Percentiles rank a stretch among this genome's conserved stretches.
Conservation (phyloP, 2,797 vertebrate species). For the Iguana delicatissima region DNA sequence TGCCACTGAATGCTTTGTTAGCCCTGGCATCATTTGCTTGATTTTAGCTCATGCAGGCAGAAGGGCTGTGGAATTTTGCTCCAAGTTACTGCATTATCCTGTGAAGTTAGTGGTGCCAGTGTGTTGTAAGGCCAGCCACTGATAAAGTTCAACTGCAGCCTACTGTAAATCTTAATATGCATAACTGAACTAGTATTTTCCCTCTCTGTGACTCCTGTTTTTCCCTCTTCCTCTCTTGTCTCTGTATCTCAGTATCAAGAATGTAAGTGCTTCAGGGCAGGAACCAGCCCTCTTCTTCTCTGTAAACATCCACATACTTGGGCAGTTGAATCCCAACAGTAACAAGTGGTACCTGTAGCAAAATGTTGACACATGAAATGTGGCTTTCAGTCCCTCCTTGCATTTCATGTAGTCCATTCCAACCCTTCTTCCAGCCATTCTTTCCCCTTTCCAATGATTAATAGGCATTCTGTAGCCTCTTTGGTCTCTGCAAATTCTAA, state of each 20-base stretch:
- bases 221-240: not conserved
- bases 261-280: not conserved
- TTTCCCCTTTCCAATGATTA: not conserved
- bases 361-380: not conserved
- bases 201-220: not conserved
- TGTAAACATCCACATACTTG: not conserved
- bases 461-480: not conserved
- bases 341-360: not conserved
- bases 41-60: conserved; percentile 1
- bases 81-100: not conserved
- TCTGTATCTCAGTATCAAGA: not conserved
- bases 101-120: not conserved
- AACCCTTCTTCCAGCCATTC: not conserved
- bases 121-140: not conserved
- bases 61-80: not conserved
- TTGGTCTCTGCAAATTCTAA: too few species aligned
- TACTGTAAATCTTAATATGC: not conserved
- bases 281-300: not conserved
- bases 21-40: conserved; percentile 17
- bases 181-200: not conserved
- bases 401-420: not conserved
- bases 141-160: too few species aligned
- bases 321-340: not conserved
- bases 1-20: not conserved
- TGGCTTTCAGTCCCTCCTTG: not conserved